Base-by-base conservation (phyloP, 2,113 vertebrate species). In the Pontoporia blainvillei region DNA sequence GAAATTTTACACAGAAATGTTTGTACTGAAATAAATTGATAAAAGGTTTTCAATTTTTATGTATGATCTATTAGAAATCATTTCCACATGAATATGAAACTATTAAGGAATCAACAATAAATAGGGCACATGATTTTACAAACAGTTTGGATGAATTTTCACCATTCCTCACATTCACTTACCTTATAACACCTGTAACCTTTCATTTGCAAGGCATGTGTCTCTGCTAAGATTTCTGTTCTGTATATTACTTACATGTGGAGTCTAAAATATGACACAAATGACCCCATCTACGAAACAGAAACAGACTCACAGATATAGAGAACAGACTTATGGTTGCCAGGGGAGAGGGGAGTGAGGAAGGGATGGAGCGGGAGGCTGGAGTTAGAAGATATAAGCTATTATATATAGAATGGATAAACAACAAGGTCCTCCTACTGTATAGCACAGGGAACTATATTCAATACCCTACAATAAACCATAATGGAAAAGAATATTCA, bases 231-330 rank as follows among this genome's bases (percentile, higher is more conserved):
- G 25, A 61, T 15, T 66, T 31, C n/a, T 12, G 7, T 17, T 79
- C 10, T 44, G 4, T 81, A 29, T 52, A n/a, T 52, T 2, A 7
- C 29, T 52, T 52, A 52, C 18, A 34, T 13, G 31, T 52, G 31
- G 3, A 76, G 20, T 76, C 29, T 49, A 76, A 52, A 52, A 46
- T 52, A 76, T 46, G 73, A 76, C 73, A 76, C 31, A 76, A 20
- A 34, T 49, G 29, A 52, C 11, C 44, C 44, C 49, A 11, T 76
- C 17, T n/a, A 21, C 2, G 31, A 52, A 21, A 52, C 0, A 6
- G 46, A 52, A 76, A n/a, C 44, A 75, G 72, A 73, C 27, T 46
- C 14, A 57, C 54, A 57, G 20, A 57, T 57, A 57, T 57, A 57
- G 54, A 46, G 44, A 76, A 49, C 44, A 49, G 31, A 52, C 18